phyloP scores from a whole-genome alignment of 2,888 invertebrate species.

The Nymphalis c-album region DNA sequence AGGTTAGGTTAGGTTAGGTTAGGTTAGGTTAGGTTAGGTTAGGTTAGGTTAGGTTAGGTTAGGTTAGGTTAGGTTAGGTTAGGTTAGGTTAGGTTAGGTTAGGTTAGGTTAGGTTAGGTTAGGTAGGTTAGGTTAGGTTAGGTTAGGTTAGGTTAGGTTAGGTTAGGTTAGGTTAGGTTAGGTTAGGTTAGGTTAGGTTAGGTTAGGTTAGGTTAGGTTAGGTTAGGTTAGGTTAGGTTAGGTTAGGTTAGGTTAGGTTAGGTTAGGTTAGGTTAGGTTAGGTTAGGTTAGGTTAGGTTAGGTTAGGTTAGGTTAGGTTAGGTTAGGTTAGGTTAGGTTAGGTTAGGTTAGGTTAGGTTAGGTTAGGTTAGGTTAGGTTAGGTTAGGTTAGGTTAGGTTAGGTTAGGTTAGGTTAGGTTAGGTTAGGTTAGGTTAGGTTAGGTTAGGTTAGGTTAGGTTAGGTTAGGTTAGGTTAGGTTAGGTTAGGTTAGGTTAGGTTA shows the following conservation, averaged over 20 bases:
- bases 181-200: constrained; percentile 33
- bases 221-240: constrained; percentile 34
- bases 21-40: constrained; percentile 11
- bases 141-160: constrained; percentile 34
- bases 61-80: constrained; percentile 5
- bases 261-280: constrained; percentile 34
- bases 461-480: constrained; percentile 32
- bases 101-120: constrained; percentile 21
- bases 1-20: constrained; percentile 11
- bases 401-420: constrained; percentile 30
- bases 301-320: constrained; percentile 35
- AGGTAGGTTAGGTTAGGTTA: constrained; percentile 11
- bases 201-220: constrained; percentile 36
- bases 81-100: constrained; percentile 11
- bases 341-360: constrained; percentile 33
- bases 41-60: constrained; percentile 3
- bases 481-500: constrained; percentile 33
- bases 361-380: constrained; percentile 32
- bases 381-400: constrained; percentile 33
- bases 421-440: constrained; percentile 32
- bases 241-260: constrained; percentile 35
- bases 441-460: constrained; percentile 26
- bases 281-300: constrained; percentile 35
- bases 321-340: constrained; percentile 33
- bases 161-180: constrained; percentile 31